Evolutionary conservation across 1,140 invertebrate species (phyloP).

Genomic region (Anadara kagoshimensis): DNA sequence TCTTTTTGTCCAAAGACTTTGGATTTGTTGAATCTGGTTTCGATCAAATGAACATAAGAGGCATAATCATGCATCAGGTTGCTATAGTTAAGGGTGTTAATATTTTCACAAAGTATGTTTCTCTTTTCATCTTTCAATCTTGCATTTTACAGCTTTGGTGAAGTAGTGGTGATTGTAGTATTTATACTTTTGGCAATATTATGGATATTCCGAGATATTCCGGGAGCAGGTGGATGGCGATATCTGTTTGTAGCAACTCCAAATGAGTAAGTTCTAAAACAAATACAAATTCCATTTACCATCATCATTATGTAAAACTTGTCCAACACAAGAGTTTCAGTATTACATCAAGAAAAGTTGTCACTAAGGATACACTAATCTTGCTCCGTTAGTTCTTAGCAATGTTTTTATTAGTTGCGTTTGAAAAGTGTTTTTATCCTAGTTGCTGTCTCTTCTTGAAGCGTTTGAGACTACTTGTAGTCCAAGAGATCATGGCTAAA

Average conservation of each 20-base stretch:
- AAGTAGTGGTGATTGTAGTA: slow-evolving; percentile 82
- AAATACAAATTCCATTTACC: no score
- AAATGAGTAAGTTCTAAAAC: slow-evolving; percentile 8
- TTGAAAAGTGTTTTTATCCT: no score
- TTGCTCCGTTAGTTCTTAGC: no score
- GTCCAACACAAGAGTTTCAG: not conserved
- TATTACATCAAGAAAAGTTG: slow-evolving; percentile 3
- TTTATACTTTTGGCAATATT: slow-evolving; percentile 87
- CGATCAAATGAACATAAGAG: no score
- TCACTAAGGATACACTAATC: not conserved
- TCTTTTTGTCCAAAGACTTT: no score
- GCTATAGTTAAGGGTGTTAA: not conserved
- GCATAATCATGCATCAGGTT: no score
- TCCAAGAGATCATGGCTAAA: no score
- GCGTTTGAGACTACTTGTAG: no score
- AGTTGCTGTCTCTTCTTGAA: no score
- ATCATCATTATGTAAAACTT: no score
- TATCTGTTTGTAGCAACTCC: slow-evolving; percentile 58
- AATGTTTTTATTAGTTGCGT: no score
- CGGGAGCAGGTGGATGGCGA: slow-evolving; percentile 86
- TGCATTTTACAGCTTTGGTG: slow-evolving; percentile 78
- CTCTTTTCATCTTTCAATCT: not conserved
- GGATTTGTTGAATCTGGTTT: no score
- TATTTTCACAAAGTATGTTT: not conserved
- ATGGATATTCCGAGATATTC: slow-evolving; percentile 92